A percentile compares a stretch with the other conserved stretches of the same genome.
These are phyloP conservation scores for Podocnemis expansa DNA, from an alignment of 2,113 vertebrate species.

Conservation along the genomic window DNA sequence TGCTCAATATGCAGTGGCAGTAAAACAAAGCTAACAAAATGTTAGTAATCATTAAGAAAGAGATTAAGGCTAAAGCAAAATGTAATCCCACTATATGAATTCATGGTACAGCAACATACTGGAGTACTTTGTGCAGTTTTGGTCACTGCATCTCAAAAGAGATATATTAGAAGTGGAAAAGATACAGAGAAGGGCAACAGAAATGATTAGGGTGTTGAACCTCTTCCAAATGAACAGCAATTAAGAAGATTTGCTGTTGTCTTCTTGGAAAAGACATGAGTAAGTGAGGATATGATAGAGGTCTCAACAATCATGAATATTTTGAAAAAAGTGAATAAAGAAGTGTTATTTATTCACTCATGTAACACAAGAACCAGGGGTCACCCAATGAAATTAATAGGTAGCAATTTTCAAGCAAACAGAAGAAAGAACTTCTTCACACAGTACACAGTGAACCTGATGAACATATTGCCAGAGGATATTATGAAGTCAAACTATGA, in stretches of 20 bases:
- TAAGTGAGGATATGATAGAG: background rate
- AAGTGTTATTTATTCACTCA: background rate
- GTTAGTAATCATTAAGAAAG: too few species aligned
- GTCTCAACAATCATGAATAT: background rate
- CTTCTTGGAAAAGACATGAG: background rate
- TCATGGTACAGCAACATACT: too few species aligned
- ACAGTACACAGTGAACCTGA: background rate
- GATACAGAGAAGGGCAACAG: background rate
- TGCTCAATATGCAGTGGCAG: too few species aligned
- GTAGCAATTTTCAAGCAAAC: background rate
- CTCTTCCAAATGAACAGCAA: background rate
- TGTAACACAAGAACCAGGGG: background rate
- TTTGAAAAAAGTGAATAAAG: background rate
- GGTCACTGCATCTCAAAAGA: background rate
- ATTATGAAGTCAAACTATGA: background rate
- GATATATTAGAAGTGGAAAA: background rate
- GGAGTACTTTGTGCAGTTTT: background rate
- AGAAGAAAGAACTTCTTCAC: too few species aligned
- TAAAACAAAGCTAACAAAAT: too few species aligned
- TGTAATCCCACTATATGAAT: too few species aligned
- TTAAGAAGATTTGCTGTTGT: background rate
- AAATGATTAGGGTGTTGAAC: background rate
- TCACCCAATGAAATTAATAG: background rate
- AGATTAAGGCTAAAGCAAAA: too few species aligned
- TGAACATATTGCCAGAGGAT: background rate